Base-by-base conservation (phyloP, 2,797 vertebrate species). In the Alauda arvensis region DNA sequence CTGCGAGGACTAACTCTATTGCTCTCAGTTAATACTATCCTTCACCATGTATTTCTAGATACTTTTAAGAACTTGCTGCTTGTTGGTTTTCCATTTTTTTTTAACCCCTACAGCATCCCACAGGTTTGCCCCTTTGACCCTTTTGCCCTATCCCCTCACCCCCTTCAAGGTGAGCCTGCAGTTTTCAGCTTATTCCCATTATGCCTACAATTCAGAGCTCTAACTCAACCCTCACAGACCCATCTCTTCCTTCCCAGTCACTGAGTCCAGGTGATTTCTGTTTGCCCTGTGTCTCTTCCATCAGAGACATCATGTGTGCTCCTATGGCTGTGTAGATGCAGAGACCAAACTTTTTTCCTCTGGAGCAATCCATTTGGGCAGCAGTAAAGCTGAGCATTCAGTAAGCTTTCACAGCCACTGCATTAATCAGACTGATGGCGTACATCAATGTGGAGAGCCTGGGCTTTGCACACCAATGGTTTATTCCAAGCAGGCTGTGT, bases 301-400 rank as follows among this genome's bases (percentile, higher is more conserved):
- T 20, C 48, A 83, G 55, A 59, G 33, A 76, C 8, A 60, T 37
- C 18, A 12, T 2, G 28, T 2, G 7, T 28, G 13, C 1, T 5
- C 26, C 51, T 49, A 16, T 0, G 1, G 45, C 29, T 31, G 24
- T 65, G 37, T 0, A 1, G 51, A 69, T 49, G 24, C 17, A 68
- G 28, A 70, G 25, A 71, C 10, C 12, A 33, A 55, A 33, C 24
- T 25, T n/a, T 24, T 46, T 68, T 28, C 3, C 42, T 68, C 31
- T 53, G 20, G 11, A 46, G 76, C 70, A 31, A 28, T 55, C 17
- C 55, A 46, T 8, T 20, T 34, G n/a, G 29, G 23, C 52, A 83
- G 49, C 52, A 76, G n/a, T 14, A 15, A 67, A 63, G 33, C 6
- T 72, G 70, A 56, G 13, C 5, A 1, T 23, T 77, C 42, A 21